Base-by-base conservation (phyloP, 1,140 invertebrate species). In the Akabosia matsudoensis region DNA sequence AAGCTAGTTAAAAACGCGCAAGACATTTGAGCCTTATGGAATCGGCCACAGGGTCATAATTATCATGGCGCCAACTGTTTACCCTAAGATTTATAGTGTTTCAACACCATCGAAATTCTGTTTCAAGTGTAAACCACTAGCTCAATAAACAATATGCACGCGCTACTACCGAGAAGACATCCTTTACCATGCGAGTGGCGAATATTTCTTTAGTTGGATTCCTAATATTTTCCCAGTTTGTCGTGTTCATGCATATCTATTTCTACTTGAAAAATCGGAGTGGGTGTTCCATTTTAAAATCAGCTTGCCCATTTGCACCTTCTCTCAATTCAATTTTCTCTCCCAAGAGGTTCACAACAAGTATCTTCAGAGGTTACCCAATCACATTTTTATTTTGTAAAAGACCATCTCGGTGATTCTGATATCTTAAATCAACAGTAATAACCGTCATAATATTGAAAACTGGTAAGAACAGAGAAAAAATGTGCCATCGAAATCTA, bases 1-100 rank as follows among this genome's bases (percentile, higher is more conserved):
- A n/a, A n/a, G n/a, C n/a, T n/a, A n/a, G n/a, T n/a, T n/a, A n/a
- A n/a, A n/a, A n/a, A n/a, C n/a, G n/a, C n/a, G n/a, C 28, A 31
- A 67, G 31, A 4, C 3, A 67, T 67, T 67, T 67, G 61, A 67
- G 61, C 61, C 61, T 67, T 67, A 30, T 67, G 61, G 74, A 77
- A 77, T 70, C 74, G 76, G 73, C 76, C 73, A 77, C 45, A 64
- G 61, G 70, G 34, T 70, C 70, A 72, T 52, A 77, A 77, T 77
- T 74, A 74, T 77, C 67, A 70, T 77, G 76, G 76, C 73, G 76
- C 76, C 76, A 77, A 73, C 56, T 67, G 61, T 34, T 33, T 74
- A 45, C 70, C 73, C 22, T 56, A 31, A 30, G 74, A 75, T 70
- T 75, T 70, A 75, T 64, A 61, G 31, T 37, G 22, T 67, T 67